A percentile compares a stretch with the other conserved stretches of the same genome.
phyloP scores from a whole-genome alignment of 2,888 invertebrate genomes.

The Sympetrum striolatum region DNA sequence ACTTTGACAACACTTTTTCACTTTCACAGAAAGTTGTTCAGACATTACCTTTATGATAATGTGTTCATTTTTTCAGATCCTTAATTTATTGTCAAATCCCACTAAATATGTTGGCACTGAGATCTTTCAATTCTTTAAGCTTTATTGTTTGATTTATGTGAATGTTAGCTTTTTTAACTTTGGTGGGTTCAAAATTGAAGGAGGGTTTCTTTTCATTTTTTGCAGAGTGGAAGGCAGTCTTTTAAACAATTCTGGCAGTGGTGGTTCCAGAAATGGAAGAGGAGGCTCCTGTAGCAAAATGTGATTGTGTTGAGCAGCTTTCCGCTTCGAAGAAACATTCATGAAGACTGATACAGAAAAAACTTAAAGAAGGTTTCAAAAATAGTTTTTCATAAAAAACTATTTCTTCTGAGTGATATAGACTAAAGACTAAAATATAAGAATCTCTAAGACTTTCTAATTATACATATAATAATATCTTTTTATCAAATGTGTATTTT shows the following conservation, averaged over 20 bases:
- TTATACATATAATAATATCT: slow-evolving; percentile 34
- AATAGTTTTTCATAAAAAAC: slow-evolving; percentile 35
- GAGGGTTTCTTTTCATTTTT: not conserved
- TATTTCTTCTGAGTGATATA: slow-evolving; percentile 41
- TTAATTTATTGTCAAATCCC: too few relatives aligned
- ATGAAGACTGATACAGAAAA: slow-evolving; percentile 32
- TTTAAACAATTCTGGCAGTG: slow-evolving; percentile 2
- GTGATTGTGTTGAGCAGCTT: slow-evolving; percentile 22
- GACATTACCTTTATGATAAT: too few relatives aligned
- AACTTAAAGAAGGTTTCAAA: slow-evolving; percentile 26
- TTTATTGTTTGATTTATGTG: too few relatives aligned
- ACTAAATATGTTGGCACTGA: too few relatives aligned
- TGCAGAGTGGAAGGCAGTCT: not conserved
- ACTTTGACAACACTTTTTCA: too few relatives aligned
- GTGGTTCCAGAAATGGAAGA: slow-evolving; percentile 33
- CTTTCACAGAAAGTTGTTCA: too few relatives aligned
- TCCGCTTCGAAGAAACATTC: not conserved
- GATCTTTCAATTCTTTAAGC: too few relatives aligned
- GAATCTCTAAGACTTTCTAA: slow-evolving; percentile 34
- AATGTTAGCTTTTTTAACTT: too few relatives aligned
- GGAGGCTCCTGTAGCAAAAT: slow-evolving; percentile 32
- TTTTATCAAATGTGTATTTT: slow-evolving; percentile 40
- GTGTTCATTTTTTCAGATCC: too few relatives aligned
- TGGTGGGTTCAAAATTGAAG: too few relatives aligned
- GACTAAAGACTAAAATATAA: slow-evolving; percentile 31